Evolutionary conservation across 23 tunicate genomes (phyloP), one percentile per base, ranked within the genome.

Genomic region (Ciona savignyi): DNA sequence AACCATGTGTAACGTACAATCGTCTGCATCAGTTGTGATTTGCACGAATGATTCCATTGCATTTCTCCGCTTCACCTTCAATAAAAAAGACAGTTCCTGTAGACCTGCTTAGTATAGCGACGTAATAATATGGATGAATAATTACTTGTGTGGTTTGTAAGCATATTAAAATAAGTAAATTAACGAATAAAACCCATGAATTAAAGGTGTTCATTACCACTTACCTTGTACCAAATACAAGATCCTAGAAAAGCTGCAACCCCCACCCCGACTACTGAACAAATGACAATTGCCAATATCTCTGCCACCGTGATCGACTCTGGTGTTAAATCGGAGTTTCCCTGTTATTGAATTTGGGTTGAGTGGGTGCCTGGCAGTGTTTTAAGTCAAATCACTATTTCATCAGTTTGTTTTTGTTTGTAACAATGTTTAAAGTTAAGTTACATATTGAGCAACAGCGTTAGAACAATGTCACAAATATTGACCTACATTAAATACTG

Each of bases 1-100:
- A 3, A 88, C 84, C 96, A 88, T 88, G 66, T 88, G 70, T 51
- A 88, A 70, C 49, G 81, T 73, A 60, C 83, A 70, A 6, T 79
- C 92, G n/a, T 77, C 82, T 29, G 48, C 76, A 63, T 69, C 49
- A 2, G 51, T n/a, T 34, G 51, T 34, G 51, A 25, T 4, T 33
- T 70, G 51, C 33, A 33, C 22, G 1, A 2, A 31, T 2, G 42
- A 70, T 15, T 42, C 11, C 11, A 15, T 15, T 6, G 56, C 9
- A 15, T 9, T 6, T 42, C 11, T 42, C 56, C 56, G 9, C 11
- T 42, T 9, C 15, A 42, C 56, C 56, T 42, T 9, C 15, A 42
- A 15, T 42, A 42, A 42, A 42, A 42, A 42, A 42, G 15, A 42
- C 56, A 42, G 56, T 42, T 42, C 15, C 9, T 42, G n/a, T n/a